Conservation (phyloP, 2,797 vertebrate genomes). For the Choloepus didactylus region DNA sequence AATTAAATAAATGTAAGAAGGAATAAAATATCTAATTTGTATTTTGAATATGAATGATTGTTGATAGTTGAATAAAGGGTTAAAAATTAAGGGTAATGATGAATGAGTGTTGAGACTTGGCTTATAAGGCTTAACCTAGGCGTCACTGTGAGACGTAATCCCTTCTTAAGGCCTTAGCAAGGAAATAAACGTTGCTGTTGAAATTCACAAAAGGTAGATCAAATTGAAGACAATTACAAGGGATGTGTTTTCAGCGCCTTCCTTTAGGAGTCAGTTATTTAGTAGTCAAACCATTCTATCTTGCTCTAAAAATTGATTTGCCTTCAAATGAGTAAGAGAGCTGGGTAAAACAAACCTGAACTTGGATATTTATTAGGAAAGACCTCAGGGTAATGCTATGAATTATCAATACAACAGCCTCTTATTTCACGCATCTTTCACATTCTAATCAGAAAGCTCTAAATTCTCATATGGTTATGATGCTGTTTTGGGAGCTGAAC, state of each 20-base stretch:
- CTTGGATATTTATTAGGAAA: slow-evolving; percentile 24
- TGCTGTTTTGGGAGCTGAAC: background rate
- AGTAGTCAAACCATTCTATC: background rate
- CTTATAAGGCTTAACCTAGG: background rate
- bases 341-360: background rate
- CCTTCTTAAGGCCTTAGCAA: background rate
- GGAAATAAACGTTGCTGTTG: background rate
- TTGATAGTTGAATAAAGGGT: background rate
- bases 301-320: slow-evolving; percentile 7
- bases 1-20: background rate
- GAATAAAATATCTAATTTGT: background rate
- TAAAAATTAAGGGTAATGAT: slow-evolving; percentile 27
- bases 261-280: slow-evolving; percentile 7
- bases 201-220: slow-evolving; percentile 35
- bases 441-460: slow-evolving; percentile 6
- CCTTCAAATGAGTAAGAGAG: background rate
- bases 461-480: background rate
- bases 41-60: background rate
- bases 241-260: background rate
- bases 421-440: background rate
- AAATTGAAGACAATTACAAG: slow-evolving; percentile 11
- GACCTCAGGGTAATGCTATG: background rate
- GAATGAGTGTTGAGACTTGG: background rate
- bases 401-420: background rate
- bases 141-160: background rate